Evolutionary conservation across 1,140 invertebrate genomes (phyloP), one percentile per base, ranked within the genome.

Genomic region (Kradibia gibbosae): DNA sequence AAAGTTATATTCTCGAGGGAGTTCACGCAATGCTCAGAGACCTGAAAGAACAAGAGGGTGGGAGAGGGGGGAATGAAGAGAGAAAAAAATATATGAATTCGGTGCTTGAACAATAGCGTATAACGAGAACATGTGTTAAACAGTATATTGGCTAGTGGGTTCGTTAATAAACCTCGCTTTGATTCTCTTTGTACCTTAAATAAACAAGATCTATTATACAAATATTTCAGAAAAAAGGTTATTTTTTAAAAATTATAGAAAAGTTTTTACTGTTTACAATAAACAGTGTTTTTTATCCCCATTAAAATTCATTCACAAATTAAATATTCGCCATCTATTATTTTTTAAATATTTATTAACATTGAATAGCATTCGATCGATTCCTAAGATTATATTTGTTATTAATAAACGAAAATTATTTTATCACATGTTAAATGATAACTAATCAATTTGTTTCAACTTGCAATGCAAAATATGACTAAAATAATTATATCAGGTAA

Each of bases 51-150:
- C 15, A 36, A 55, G 67, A 74, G 45, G 22, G 72, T 31, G 15
- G 36, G 72, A 48, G 67, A 53, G 10, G 36, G 17, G n/a, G 28
- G 34, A 28, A 53, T 22, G 5, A 25, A 50, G 42, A 73, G 75
- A 45, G 75, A 62, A 1, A n/a, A 34, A 60, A 65, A n/a, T 50
- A 42, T 39, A n/a, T 13, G 55, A 25, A 62, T 45, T 15, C 34
- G 48, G 22, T 0, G 77, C 83, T 28, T 60, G 86, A 90, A 91
- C 90, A 91, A 91, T 90, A 85, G 87, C 85, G 82, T 86, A 87
- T 90, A 91, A 90, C 86, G 88, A 90, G 88, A 89, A 87, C 89
- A 89, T 89, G 89, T 88, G 86, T 86, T 82, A 82, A 83, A 87
- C 77, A 80, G 72, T 83, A 83, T 84, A 82, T 82, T 67, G 65